Percentiles rank a stretch among this genome's conserved stretches.
phyloP scores from a whole-genome alignment of 92 coral and sea anemone species.

The Blastomussa wellsi region DNA sequence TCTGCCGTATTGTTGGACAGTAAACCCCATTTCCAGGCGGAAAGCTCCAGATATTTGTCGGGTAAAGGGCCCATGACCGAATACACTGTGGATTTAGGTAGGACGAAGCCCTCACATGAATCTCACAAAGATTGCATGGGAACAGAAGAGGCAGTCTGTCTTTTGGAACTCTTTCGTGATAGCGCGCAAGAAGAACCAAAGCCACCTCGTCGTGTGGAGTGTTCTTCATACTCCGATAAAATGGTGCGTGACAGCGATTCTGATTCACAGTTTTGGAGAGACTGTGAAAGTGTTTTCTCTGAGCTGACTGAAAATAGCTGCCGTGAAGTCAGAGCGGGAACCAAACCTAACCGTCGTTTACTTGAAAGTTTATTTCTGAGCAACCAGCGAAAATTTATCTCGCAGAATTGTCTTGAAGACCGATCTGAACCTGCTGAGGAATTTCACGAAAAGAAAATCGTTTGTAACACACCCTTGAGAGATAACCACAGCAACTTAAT shows the following conservation, averaged over 20 bases:
- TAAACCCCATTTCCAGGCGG: background rate
- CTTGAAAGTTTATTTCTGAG: background rate
- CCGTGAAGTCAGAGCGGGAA: background rate
- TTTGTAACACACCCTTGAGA: background rate
- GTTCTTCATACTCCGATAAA: background rate
- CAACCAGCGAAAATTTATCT: background rate
- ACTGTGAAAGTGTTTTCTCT: constrained; percentile 14
- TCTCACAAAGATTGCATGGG: background rate
- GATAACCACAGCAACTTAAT: background rate
- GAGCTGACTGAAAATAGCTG: background rate
- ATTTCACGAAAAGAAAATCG: background rate
- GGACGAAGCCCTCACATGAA: background rate
- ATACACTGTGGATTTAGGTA: background rate
- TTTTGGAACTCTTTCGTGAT: background rate
- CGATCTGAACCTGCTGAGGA: background rate
- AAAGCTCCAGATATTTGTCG: background rate
- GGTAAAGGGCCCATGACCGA: background rate
- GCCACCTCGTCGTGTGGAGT: background rate
- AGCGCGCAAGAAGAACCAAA: background rate
- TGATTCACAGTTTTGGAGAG: background rate
- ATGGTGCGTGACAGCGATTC: background rate
- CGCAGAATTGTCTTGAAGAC: background rate
- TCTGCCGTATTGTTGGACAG: background rate
- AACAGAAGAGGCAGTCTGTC: background rate
- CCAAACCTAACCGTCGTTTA: no score